Conservation (phyloP, 37 sponge, comb jelly and placozoan genomes). For the Hormiphora californensis region DNA sequence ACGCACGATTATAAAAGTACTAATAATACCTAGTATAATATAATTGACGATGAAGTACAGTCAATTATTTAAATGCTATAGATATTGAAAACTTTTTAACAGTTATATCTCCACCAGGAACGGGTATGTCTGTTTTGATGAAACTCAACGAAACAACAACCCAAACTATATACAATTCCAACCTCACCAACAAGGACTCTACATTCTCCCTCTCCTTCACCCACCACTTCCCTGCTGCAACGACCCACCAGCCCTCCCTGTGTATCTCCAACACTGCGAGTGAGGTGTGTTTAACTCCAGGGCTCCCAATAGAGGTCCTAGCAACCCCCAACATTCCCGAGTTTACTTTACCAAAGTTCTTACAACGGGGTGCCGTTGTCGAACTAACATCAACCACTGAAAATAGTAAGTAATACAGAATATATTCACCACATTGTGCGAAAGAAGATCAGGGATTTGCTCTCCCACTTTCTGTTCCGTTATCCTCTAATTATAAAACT, state of each 20-base stretch:
- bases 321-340: background rate
- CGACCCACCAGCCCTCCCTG: background rate
- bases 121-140: background rate
- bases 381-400: too few species aligned
- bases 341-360: background rate
- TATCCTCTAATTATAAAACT: too few species aligned
- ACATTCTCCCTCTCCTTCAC: conserved; percentile 20
- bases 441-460: too few species aligned
- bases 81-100: background rate
- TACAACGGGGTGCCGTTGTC: background rate
- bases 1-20: too few species aligned
- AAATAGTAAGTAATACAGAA: too few species aligned
- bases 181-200: conserved; percentile 24
- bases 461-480: too few species aligned
- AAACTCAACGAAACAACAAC: too few species aligned
- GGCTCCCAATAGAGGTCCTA: background rate
- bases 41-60: background rate
- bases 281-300: background rate
- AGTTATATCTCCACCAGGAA: background rate
- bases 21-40: too few species aligned
- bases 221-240: background rate
- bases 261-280: conserved; percentile 32
- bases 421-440: too few species aligned
- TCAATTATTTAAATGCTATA: background rate
- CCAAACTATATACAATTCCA: background rate